Evolutionary conservation across 2,888 invertebrate genomes (phyloP).

Genomic region (Napeogenes inachia): DNA sequence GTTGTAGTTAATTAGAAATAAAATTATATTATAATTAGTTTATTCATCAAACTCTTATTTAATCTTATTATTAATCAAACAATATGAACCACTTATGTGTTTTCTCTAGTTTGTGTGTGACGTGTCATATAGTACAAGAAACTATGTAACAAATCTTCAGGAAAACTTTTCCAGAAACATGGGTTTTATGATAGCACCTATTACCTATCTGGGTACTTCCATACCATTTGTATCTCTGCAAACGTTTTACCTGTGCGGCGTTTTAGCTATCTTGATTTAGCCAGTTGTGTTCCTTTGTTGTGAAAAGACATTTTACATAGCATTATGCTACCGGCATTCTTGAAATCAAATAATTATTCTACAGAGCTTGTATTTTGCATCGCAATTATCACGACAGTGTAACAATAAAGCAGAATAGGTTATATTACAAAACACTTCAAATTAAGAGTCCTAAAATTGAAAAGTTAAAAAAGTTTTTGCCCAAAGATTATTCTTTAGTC

Average conservation of each 20-base stretch:
- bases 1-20: neutral
- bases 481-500: no score
- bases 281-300: constrained; percentile 14
- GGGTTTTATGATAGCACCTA: neutral
- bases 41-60: no score
- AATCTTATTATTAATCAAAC: no score
- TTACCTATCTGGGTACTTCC: neutral
- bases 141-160: neutral
- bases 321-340: constrained; percentile 3
- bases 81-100: no score
- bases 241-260: constrained; percentile 9
- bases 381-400: neutral
- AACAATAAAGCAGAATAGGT: no score
- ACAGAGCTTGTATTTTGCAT: no score
- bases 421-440: no score
- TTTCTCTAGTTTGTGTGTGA: no score
- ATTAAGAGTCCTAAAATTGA: no score
- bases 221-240: constrained; percentile 10
- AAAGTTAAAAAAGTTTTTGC: no score
- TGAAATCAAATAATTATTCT: constrained; percentile 4
- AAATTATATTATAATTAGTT: no score
- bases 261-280: constrained; percentile 17
- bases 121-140: neutral
- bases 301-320: constrained; percentile 14
- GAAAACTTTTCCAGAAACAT: neutral